These are phyloP conservation scores for Pasiphila rectangulata DNA, from an alignment of 2,888 invertebrate species.

Conservation along the genomic window DNA sequence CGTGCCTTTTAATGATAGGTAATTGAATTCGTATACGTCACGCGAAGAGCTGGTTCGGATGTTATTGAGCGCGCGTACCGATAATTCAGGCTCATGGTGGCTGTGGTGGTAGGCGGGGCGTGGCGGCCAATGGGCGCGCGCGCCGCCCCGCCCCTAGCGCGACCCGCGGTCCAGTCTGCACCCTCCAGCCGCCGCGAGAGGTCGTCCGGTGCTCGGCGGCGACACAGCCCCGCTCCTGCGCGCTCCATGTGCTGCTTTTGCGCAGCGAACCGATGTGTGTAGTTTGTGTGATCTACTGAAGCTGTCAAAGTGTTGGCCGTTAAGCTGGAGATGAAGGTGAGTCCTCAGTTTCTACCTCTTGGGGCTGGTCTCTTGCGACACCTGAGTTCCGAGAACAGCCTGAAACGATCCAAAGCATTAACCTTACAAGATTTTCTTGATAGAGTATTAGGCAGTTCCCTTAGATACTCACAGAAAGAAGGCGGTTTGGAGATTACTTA, in stretches of 20 bases:
- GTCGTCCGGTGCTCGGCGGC: conserved; percentile 24
- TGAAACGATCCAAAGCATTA: too few relatives aligned
- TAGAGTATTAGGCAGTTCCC: too few relatives aligned
- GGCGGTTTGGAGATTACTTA: too few relatives aligned
- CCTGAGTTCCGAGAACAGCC: too few relatives aligned
- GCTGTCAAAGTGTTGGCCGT: conserved; percentile 63
- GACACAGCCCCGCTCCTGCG: conserved; percentile 21
- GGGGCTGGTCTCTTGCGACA: too few relatives aligned
- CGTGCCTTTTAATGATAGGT: conserved; percentile 39
- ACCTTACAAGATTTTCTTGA: neutral
- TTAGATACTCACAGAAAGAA: too few relatives aligned
- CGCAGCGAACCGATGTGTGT: conserved; percentile 17
- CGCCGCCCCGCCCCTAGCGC: neutral
- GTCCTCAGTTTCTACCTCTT: conserved; percentile 22
- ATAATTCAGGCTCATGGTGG: conserved; percentile 43
- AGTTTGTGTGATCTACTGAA: conserved; percentile 44
- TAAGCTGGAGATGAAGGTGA: conserved; percentile 72
- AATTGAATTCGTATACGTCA: conserved; percentile 50
- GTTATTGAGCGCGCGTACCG: conserved; percentile 42
- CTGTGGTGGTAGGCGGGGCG: conserved; percentile 36
- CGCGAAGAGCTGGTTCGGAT: conserved; percentile 42
- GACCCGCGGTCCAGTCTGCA: conserved; percentile 43
- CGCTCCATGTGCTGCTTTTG: conserved; percentile 10
- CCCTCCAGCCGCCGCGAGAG: conserved; percentile 44
- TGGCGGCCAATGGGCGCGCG: conserved; percentile 12